Percentiles rank a stretch among this genome's conserved stretches.
Conservation (phyloP, 2,888 invertebrate species). For the Dolichopus griseipennis region DNA sequence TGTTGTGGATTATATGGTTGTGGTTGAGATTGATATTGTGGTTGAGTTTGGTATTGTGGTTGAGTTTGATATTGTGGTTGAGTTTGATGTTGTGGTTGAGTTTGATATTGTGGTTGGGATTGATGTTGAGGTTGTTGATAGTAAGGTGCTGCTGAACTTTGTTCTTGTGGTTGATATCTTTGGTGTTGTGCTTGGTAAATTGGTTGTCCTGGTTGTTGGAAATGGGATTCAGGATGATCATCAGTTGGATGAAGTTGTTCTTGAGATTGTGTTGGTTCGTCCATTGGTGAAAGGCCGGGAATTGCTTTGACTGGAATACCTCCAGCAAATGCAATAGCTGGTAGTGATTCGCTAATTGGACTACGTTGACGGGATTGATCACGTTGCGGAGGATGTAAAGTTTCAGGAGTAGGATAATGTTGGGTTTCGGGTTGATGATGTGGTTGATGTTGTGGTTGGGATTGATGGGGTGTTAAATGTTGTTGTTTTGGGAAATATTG, state of each 20-base stretch:
- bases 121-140: conserved; percentile 12
- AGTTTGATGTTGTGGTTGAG: conserved; percentile 17
- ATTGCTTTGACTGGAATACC: conserved; percentile 16
- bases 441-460: conserved; percentile 17
- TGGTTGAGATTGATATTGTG: conserved; percentile 15
- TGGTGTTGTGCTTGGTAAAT: conserved; percentile 10
- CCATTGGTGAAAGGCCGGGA: conserved; percentile 14
- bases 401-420: neutral
- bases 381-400: conserved; percentile 19
- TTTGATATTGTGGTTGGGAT: neutral
- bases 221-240: conserved; percentile 11
- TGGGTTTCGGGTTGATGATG: neutral
- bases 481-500: conserved; percentile 16
- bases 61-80: neutral
- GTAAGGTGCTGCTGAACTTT: neutral
- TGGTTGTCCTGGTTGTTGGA: conserved; percentile 11
- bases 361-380: conserved; percentile 22
- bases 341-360: neutral
- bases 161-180: neutral
- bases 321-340: conserved; percentile 23
- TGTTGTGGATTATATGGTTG: too few species aligned
- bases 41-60: conserved; percentile 19
- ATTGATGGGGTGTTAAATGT: conserved; percentile 15
- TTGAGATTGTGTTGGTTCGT: neutral
- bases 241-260: neutral